phyloP scores from a whole-genome alignment of 2,113 vertebrate genomes.

The Paracanthobrama guichenoti region DNA sequence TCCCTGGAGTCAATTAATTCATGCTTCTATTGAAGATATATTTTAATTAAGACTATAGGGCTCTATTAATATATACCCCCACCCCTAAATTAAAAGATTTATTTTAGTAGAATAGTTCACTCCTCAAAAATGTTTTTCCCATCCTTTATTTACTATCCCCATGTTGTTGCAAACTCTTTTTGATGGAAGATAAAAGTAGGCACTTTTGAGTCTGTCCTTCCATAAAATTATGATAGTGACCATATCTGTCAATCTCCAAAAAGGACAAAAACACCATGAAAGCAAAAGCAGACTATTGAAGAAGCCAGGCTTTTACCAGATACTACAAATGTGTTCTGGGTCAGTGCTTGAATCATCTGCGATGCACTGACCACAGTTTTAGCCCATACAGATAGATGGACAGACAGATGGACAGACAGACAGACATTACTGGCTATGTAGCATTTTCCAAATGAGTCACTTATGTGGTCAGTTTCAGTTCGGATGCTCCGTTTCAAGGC shows the following conservation, averaged over 20 bases:
- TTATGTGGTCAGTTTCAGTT: background rate
- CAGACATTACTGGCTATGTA: background rate
- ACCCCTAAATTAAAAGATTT: background rate
- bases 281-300: background rate
- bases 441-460: background rate
- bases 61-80: background rate
- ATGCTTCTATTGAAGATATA: background rate
- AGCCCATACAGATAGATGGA: background rate
- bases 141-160: background rate
- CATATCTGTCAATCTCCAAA: background rate
- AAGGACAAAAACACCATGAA: background rate
- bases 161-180: background rate
- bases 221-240: background rate
- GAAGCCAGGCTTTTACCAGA: no score
- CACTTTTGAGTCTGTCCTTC: background rate
- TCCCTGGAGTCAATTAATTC: slow-evolving; percentile 33
- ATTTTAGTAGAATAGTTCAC: background rate
- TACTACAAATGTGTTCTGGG: no score
- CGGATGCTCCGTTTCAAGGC: background rate
- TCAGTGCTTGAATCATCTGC: no score
- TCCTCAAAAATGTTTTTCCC: background rate
- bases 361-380: no score
- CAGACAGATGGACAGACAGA: background rate
- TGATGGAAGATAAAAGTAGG: background rate
- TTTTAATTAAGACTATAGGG: slow-evolving; percentile 9